phyloP scores from a whole-genome alignment of 2,888 invertebrate species.

The Drosophila melanosoma region DNA sequence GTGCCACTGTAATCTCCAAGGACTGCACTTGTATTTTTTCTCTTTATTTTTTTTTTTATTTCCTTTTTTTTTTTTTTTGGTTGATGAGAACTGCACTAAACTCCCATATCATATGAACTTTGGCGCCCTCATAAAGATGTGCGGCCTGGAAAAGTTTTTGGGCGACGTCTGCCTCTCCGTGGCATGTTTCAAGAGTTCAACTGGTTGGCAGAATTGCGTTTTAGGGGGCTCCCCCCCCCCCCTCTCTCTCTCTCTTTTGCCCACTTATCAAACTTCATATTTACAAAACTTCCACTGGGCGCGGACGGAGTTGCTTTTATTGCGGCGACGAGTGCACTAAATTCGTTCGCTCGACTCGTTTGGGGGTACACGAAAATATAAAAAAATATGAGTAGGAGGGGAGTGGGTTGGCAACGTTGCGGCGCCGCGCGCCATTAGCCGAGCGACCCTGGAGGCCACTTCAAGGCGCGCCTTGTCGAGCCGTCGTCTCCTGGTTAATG shows the following conservation, averaged over 20 bases:
- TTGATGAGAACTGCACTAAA: slow-evolving; percentile 31
- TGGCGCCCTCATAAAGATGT: slow-evolving; percentile 63
- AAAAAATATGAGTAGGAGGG: slow-evolving; percentile 1
- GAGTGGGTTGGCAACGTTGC: slow-evolving; percentile 24
- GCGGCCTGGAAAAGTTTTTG: slow-evolving; percentile 64
- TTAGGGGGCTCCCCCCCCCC: background rate
- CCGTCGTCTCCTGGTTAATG: slow-evolving; percentile 58
- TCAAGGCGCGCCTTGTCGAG: slow-evolving; percentile 44
- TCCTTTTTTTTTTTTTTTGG: background rate
- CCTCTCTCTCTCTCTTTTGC: slow-evolving; percentile 35
- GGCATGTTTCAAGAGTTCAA: slow-evolving; percentile 60
- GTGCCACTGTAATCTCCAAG: slow-evolving; percentile 44
- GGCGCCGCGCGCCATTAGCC: slow-evolving; percentile 74
- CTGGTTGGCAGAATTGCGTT: slow-evolving; percentile 43
- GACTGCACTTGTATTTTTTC: slow-evolving; percentile 26
- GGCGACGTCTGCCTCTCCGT: slow-evolving; percentile 58
- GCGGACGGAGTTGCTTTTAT: slow-evolving; percentile 40
- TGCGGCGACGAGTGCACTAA: slow-evolving; percentile 52
- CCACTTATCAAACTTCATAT: slow-evolving; percentile 76
- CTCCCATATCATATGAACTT: slow-evolving; percentile 54
- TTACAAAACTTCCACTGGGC: slow-evolving; percentile 64
- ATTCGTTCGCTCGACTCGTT: slow-evolving; percentile 16
- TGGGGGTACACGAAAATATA: slow-evolving; percentile 2
- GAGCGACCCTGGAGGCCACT: slow-evolving; percentile 70
- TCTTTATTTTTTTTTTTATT: slow-evolving; percentile 6